Conservation (phyloP, 2,797 vertebrate species). For the Peromyscus attwateri region DNA sequence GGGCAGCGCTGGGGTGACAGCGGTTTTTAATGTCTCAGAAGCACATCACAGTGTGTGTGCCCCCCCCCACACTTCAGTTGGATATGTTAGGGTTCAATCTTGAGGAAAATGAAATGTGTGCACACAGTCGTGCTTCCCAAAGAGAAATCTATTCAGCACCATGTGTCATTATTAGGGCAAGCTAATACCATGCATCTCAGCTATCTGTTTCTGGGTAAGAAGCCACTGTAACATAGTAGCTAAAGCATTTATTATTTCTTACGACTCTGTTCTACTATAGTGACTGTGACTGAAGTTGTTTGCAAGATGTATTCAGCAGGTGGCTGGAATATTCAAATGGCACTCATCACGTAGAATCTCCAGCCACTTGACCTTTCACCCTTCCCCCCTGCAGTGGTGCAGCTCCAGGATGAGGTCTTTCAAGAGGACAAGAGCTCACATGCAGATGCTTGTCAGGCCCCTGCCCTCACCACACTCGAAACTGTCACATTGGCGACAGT, state of each 20-base stretch:
- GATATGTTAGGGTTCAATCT: slow-evolving; percentile 54
- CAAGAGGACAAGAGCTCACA: neutral
- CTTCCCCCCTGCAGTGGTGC: neutral
- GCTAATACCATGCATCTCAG: neutral
- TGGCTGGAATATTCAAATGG: neutral
- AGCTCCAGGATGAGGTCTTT: neutral
- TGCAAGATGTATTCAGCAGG: rapidly evolving
- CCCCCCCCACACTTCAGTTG: slow-evolving; percentile 39
- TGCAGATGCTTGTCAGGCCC: neutral
- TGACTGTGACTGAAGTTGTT: neutral
- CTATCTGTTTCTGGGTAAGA: neutral
- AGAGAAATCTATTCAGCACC: slow-evolving; percentile 26
- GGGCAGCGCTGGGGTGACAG: neutral
- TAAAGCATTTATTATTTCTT: neutral
- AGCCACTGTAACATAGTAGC: neutral
- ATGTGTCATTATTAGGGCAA: slow-evolving; percentile 3
- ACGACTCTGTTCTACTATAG: neutral
- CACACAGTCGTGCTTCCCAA: neutral
- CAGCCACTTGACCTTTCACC: neutral
- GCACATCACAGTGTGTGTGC: neutral
- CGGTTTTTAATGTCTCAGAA: slow-evolving; percentile 56
- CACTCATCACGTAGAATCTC: neutral
- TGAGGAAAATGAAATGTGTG: slow-evolving; percentile 61
- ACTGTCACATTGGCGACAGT: neutral
- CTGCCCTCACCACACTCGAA: neutral